These are phyloP conservation scores for Furcifer pardalis DNA, from an alignment of 2,797 vertebrate genomes.

Conservation along the genomic window DNA sequence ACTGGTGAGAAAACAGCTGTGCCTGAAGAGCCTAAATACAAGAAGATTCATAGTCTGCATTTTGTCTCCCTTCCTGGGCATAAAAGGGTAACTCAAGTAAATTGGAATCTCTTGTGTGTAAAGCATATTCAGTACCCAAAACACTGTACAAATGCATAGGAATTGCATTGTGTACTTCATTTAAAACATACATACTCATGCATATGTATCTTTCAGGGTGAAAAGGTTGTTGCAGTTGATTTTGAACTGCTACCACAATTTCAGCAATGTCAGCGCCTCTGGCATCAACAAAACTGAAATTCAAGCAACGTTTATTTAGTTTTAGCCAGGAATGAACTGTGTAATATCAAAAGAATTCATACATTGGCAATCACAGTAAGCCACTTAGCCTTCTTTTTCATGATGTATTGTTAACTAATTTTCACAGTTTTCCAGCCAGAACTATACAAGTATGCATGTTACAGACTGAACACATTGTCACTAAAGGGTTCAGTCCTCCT, in stretches of 20 bases:
- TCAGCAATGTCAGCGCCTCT: neutral
- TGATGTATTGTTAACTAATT: conserved; percentile 27
- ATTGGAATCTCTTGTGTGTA: neutral
- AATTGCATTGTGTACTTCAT: neutral
- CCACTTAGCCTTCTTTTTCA: neutral
- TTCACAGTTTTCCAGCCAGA: neutral
- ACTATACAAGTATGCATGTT: neutral
- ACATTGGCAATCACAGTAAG: conserved; percentile 9
- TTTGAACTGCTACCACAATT: neutral
- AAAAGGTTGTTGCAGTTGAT: accelerated
- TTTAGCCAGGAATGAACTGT: conserved; percentile 15
- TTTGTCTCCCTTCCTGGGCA: too few relatives aligned
- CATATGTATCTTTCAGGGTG: neutral
- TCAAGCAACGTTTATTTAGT: conserved; percentile 15
- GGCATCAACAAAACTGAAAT: neutral
- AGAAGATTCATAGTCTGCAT: too few relatives aligned
- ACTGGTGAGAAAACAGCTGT: too few relatives aligned
- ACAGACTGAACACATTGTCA: neutral
- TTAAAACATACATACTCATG: neutral
- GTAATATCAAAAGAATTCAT: conserved; percentile 24
- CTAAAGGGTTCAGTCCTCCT: neutral
- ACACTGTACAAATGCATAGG: neutral
- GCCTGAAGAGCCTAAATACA: too few relatives aligned
- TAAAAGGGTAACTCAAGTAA: too few relatives aligned
- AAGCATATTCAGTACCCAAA: neutral